phyloP scores from a whole-genome alignment of 2,113 vertebrate species.

The Beaufortia kweichowensis region DNA sequence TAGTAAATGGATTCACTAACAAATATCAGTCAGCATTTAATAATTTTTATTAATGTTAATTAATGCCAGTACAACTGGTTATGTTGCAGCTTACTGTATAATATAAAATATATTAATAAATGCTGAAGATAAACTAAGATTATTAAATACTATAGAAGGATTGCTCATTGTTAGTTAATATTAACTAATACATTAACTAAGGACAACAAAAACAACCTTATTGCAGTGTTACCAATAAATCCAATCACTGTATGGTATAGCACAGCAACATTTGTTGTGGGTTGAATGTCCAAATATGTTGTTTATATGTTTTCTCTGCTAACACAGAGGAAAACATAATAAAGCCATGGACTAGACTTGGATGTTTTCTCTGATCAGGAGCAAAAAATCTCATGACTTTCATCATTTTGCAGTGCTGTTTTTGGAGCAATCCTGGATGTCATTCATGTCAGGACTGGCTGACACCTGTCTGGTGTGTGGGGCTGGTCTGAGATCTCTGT shows the following conservation, averaged over 20 bases:
- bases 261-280: not conserved
- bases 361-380: conserved; percentile 43
- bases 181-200: too few species aligned
- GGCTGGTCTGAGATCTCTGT: conserved; percentile 56
- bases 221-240: too few species aligned
- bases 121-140: too few species aligned
- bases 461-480: conserved; percentile 68
- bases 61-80: too few species aligned
- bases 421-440: conserved; percentile 63
- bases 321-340: not conserved
- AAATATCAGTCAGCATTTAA: too few species aligned
- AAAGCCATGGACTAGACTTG: conserved; percentile 18
- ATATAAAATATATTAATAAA: too few species aligned
- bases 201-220: too few species aligned
- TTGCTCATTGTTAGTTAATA: too few species aligned
- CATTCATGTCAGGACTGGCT: conserved; percentile 61
- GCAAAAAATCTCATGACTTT: conserved; percentile 38
- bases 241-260: not conserved
- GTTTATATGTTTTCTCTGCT: conserved; percentile 4
- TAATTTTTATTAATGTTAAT: too few species aligned
- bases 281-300: not conserved
- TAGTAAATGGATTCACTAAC: too few species aligned
- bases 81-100: too few species aligned
- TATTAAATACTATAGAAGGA: too few species aligned
- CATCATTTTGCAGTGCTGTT: conserved; percentile 44